Evolutionary conservation across 2,113 vertebrate genomes (phyloP).

Genomic region (Pungitius pungitius): DNA sequence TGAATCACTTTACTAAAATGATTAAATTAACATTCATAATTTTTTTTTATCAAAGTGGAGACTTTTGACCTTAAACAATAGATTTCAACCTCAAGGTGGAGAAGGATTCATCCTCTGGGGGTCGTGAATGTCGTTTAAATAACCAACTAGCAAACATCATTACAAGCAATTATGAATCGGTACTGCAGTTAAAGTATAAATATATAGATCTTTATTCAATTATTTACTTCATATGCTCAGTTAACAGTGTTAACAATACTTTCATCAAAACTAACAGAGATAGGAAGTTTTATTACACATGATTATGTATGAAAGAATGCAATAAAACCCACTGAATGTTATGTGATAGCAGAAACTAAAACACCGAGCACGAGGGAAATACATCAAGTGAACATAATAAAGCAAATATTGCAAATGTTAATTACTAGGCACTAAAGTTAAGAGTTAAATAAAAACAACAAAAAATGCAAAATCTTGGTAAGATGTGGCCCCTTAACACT

Average conservation of each 20-base stretch:
- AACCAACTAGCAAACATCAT: too few relatives aligned
- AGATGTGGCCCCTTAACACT: constrained; percentile 46
- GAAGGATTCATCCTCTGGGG: background rate
- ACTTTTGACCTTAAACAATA: background rate
- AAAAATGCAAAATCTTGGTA: constrained; percentile 29
- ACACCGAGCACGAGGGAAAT: constrained; percentile 5
- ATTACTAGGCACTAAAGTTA: constrained; percentile 34
- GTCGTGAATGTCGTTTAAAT: background rate
- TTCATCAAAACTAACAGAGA: constrained; percentile 32
- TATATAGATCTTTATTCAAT: constrained; percentile 85
- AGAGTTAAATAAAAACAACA: constrained; percentile 55
- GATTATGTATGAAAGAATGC: constrained; percentile 16
- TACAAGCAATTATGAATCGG: constrained; percentile 33
- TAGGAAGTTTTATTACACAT: constrained; percentile 18
- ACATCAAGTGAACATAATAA: constrained; percentile 25
- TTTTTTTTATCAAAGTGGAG: too few relatives aligned
- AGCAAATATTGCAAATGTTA: constrained; percentile 49
- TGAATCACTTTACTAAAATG: background rate
- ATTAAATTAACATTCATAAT: too few relatives aligned
- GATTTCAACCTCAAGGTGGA: background rate
- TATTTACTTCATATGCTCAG: constrained; percentile 74
- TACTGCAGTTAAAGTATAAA: constrained; percentile 75
- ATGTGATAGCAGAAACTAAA: constrained; percentile 16
- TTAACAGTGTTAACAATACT: constrained; percentile 75
- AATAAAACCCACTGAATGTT: constrained; percentile 23